These are phyloP conservation scores for Tetramorium parvispinum DNA, from an alignment of 1,140 invertebrate genomes.

Conservation along the genomic window DNA sequence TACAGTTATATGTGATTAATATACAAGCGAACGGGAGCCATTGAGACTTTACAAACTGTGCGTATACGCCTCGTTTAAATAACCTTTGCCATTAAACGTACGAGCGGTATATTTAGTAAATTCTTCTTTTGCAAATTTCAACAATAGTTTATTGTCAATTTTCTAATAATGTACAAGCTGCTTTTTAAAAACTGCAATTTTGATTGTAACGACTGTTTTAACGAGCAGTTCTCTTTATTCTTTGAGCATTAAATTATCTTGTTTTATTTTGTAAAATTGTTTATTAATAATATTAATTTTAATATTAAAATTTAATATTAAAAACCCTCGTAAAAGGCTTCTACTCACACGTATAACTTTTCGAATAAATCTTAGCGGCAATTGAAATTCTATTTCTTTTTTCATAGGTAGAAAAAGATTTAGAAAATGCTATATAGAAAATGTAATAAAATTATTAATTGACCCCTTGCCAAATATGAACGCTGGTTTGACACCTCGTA, in stretches of 20 bases:
- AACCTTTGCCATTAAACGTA: background rate
- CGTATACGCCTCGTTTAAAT: background rate
- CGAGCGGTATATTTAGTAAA: background rate
- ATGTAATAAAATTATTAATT: conserved; percentile 14
- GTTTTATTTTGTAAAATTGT: background rate
- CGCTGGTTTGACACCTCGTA: background rate
- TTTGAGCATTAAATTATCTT: background rate
- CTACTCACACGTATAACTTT: background rate
- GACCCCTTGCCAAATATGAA: background rate
- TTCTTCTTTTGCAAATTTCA: background rate
- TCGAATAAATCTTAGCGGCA: background rate
- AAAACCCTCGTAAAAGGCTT: background rate
- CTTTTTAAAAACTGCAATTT: background rate
- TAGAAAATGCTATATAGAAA: background rate
- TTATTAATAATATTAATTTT: conserved; percentile 7
- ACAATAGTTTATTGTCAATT: background rate
- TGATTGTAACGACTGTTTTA: background rate
- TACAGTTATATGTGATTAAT: conserved; percentile 54
- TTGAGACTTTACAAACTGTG: background rate
- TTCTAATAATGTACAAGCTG: background rate
- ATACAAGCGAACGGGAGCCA: background rate
- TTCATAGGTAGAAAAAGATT: background rate
- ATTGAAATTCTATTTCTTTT: conserved; percentile 11
- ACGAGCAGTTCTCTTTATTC: background rate
- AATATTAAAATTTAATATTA: too few relatives aligned